Percentiles rank a stretch among this genome's conserved stretches.
phyloP scores from a whole-genome alignment of 2,888 invertebrate species.

The Cancer borealis region DNA sequence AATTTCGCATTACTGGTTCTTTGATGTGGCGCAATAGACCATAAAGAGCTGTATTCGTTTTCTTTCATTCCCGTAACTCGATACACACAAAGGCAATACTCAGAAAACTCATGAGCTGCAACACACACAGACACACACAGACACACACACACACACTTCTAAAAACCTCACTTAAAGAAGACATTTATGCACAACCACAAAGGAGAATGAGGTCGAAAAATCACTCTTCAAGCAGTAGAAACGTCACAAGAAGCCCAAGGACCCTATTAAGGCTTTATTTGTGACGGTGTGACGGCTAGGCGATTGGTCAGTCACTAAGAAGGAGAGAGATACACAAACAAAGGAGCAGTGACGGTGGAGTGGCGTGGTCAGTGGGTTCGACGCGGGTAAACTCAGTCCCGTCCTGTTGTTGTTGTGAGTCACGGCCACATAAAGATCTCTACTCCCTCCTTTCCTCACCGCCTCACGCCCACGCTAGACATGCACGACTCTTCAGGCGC shows the following conservation, averaged over 20 bases:
- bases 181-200: neutral
- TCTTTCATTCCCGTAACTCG: constrained; percentile 20
- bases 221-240: neutral
- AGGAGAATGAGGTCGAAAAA: neutral
- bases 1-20: neutral
- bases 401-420: constrained; percentile 29
- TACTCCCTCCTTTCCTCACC: constrained; percentile 2
- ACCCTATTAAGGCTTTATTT: neutral
- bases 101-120: neutral
- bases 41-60: neutral
- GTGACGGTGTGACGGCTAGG: neutral
- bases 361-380: neutral
- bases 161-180: constrained; percentile 1
- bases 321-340: neutral
- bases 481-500: neutral
- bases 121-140: constrained; percentile 29
- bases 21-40: neutral
- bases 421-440: neutral
- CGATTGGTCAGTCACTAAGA: neutral
- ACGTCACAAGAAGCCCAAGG: neutral
- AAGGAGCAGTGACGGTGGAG: neutral
- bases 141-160: constrained; percentile 38
- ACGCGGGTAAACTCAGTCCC: neutral
- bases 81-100: constrained; percentile 4
- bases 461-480: constrained; percentile 37